A percentile compares a stretch with the other conserved stretches of the same genome.
Evolutionary conservation across 2,113 vertebrate genomes (phyloP).

Genomic region (Atractosteus spatula): DNA sequence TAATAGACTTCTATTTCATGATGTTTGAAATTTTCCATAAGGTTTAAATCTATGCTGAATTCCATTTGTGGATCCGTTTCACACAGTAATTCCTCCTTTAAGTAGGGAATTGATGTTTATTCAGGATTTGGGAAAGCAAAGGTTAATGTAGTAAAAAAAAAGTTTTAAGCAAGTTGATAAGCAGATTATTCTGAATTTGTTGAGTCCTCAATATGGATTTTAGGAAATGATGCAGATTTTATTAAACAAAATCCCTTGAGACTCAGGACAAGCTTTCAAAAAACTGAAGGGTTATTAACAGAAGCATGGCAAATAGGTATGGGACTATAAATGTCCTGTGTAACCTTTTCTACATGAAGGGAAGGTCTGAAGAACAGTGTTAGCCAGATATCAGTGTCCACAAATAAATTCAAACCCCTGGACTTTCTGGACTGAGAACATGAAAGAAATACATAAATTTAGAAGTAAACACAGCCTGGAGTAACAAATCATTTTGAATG

Average conservation of each 20-base stretch:
- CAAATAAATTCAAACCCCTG: not conserved
- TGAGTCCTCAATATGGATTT: slow-evolving; percentile 18
- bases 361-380: not conserved
- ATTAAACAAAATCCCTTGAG: not conserved
- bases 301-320: not conserved
- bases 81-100: not conserved
- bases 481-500: no score
- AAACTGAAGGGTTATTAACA: not conserved
- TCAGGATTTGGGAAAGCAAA: not conserved
- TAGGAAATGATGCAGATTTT: slow-evolving; percentile 8
- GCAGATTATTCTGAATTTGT: slow-evolving; percentile 29
- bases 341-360: not conserved
- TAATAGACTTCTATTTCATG: no score
- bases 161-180: slow-evolving; percentile 20
- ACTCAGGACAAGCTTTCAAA: not conserved
- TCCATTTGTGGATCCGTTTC: not conserved
- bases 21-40: no score
- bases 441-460: no score
- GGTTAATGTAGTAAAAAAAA: slow-evolving; percentile 24
- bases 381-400: not conserved
- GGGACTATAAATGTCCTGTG: not conserved
- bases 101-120: not conserved
- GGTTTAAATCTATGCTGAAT: not conserved
- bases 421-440: no score
- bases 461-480: no score